A percentile compares a stretch with the other conserved stretches of the same genome.
phyloP scores from a whole-genome alignment of 2,888 invertebrate genomes.

The Pyrgus malvae region DNA sequence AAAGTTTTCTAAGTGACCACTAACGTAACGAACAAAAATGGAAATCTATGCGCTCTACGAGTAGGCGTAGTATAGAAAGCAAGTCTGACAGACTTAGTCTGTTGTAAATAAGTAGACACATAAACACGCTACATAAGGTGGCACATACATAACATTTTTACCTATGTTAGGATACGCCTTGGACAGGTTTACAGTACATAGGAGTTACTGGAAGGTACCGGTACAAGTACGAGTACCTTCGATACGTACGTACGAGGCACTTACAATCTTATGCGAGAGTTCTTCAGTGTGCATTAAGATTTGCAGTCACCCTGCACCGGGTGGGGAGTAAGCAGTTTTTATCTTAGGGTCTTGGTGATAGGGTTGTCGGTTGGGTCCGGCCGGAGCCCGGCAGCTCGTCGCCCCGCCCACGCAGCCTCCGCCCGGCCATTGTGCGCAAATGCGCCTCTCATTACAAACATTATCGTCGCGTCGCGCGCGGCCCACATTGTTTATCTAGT shows the following conservation, averaged over 20 bases:
- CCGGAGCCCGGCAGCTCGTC: no score
- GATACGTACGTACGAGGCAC: no score
- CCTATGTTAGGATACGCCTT: neutral
- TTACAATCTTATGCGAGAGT: no score
- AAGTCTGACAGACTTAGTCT: no score
- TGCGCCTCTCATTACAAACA: conserved; percentile 3
- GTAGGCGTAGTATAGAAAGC: neutral
- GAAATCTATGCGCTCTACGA: neutral
- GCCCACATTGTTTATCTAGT: conserved; percentile 6
- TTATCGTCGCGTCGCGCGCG: neutral
- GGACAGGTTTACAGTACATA: neutral
- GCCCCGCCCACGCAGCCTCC: neutral
- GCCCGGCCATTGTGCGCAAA: neutral
- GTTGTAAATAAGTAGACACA: neutral
- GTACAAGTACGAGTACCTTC: neutral
- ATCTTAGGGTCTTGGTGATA: no score
- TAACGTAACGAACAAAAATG: neutral
- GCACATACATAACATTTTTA: neutral
- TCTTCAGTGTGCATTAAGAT: no score
- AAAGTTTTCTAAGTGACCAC: no score
- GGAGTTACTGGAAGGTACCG: neutral
- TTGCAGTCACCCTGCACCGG: no score
- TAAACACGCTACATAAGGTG: neutral
- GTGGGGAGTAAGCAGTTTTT: no score
- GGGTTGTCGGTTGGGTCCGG: no score